phyloP scores from a whole-genome alignment of 2,113 vertebrate species.

The Petromus typicus region DNA sequence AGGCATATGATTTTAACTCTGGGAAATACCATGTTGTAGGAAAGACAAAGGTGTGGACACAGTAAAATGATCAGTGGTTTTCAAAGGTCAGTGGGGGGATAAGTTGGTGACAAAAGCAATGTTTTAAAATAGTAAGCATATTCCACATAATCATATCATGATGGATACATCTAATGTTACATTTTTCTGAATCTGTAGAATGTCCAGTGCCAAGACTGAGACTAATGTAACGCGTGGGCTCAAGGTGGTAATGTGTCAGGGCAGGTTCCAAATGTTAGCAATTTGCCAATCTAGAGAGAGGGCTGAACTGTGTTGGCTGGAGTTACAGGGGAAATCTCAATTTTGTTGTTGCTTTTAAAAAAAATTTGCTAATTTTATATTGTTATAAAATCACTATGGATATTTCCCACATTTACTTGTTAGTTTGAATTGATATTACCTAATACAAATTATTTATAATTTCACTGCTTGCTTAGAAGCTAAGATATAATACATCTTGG shows the following conservation, averaged over 20 bases:
- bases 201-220: background rate
- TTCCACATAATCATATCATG: rapidly evolving
- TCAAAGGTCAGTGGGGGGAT: background rate
- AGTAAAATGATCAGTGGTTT: background rate
- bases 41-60: background rate
- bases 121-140: background rate
- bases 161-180: background rate
- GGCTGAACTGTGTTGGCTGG: rapidly evolving
- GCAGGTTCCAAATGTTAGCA: background rate
- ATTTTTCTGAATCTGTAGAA: background rate
- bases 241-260: background rate
- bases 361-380: background rate
- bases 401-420: background rate
- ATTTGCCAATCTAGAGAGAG: background rate
- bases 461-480: background rate
- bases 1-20: too few relatives aligned
- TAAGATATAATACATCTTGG: background rate
- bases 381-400: background rate
- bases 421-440: background rate
- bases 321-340: background rate
- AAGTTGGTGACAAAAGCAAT: background rate
- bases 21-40: background rate
- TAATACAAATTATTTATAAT: background rate
- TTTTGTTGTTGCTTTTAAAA: background rate
- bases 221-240: background rate